Evolutionary conservation across 2,113 vertebrate genomes (phyloP), one percentile per base, ranked within the genome.

Genomic region (Vombatus ursinus): DNA sequence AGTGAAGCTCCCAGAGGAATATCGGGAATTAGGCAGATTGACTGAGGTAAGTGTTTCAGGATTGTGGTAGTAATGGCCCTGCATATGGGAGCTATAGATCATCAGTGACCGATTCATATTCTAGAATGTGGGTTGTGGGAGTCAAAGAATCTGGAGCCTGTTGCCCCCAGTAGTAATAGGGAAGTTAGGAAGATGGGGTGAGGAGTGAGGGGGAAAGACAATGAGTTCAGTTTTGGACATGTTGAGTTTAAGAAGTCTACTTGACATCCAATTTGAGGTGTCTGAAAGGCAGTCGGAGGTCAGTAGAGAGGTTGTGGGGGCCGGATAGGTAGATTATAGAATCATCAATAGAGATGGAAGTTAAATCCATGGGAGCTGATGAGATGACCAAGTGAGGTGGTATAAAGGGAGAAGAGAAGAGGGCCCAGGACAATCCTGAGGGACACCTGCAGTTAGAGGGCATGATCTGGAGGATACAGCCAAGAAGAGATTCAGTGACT

Each of bases 1-100:
- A 47, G 96, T 95, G 44, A 97, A 95, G 50, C 96, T 98, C 8
- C 97, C 96, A 57, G 4, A 94, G 52, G 97, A 94, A 16, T 96
- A 97, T 84, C 98, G 92, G 47, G 95, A 97, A 52, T 96, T 99
- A 96, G 97, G 98, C 91, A 98, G 95, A 94, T 97, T 99, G 91
- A 96, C 94, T 26, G 98, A 99, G 99, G 99, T 99, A 98, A 98
- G 98, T 92, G 77, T 53, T 91, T 92, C 47, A 23, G 68, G n/a
- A 44, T 5, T 7, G 7, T 44, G 37, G 19, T 22, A 8, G 7
- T 22, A 23, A 44, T 9, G 9, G 7, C 16, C n/a, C 68, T 23
- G 7, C n/a, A 44, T 44, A 8, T 23, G 12, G 31, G 4, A 68
- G 31, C 31, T 37, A 14, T 12, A 44, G 31, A n/a, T 6, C 37